A percentile compares a stretch with the other conserved stretches of the same genome.
Evolutionary conservation across 1,140 invertebrate species (phyloP).

Genomic region (Brachionus koreanus): DNA sequence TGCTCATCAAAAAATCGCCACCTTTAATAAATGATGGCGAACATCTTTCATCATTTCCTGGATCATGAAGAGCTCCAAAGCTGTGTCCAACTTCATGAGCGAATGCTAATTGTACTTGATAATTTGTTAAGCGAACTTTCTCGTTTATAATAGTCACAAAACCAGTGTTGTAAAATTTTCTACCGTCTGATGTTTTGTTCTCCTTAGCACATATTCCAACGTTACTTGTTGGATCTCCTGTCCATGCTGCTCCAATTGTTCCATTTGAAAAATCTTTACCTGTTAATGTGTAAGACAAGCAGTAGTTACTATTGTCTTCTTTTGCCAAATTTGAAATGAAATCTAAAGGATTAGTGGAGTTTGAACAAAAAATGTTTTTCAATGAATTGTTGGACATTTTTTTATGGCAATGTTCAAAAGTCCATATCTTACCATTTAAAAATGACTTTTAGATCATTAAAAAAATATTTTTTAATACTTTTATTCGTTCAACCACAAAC

Average conservation of each 20-base stretch:
- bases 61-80: constrained; percentile 75
- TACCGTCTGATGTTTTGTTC: constrained; percentile 55
- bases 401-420: not conserved
- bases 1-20: constrained; percentile 71
- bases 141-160: constrained; percentile 99
- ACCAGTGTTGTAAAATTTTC: constrained; percentile 79
- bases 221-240: constrained; percentile 60
- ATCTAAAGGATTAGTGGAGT: not conserved
- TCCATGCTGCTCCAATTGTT: constrained; percentile 93
- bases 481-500: not conserved
- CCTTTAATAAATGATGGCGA: not conserved
- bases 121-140: constrained; percentile 89
- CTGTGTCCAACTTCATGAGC: constrained; percentile 99
- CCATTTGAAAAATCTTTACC: constrained; percentile 96
- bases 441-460: not conserved
- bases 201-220: constrained; percentile 93
- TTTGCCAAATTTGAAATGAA: not conserved
- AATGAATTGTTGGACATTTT: not conserved
- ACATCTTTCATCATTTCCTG: constrained; percentile 65
- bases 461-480: not conserved
- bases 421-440: not conserved
- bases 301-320: constrained; percentile 69
- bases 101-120: constrained; percentile 92
- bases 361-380: not conserved
- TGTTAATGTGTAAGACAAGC: constrained; percentile 95